These are phyloP conservation scores for Axinella damicornis DNA, from an alignment of 37 sponge, comb jelly and placozoan genomes.

Conservation along the genomic window DNA sequence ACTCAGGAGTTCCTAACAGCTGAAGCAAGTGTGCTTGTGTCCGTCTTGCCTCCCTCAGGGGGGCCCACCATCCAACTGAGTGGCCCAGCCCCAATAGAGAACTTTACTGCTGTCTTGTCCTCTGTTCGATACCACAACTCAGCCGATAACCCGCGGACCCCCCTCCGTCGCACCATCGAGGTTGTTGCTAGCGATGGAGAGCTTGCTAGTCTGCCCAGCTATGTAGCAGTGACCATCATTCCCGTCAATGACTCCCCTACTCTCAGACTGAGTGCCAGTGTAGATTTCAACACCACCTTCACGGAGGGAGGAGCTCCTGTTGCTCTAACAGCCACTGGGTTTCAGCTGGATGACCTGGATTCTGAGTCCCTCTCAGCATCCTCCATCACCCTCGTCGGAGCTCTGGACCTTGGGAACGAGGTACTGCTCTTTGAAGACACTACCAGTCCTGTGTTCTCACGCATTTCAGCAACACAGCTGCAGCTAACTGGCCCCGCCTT, in stretches of 20 bases:
- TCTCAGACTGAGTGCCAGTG: constrained; percentile 12
- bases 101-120: constrained; percentile 27
- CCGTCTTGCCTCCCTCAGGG: constrained; percentile 40
- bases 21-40: constrained; percentile 3
- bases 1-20: constrained; percentile 39
- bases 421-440: constrained; percentile 1
- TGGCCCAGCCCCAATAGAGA: constrained; percentile 53
- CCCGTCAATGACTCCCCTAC: constrained; percentile 77
- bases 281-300: constrained; percentile 29
- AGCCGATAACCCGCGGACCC: constrained; percentile 45
- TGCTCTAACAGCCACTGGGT: not conserved
- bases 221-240: constrained; percentile 22
- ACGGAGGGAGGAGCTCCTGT: constrained; percentile 37
- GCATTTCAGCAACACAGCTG: not conserved
- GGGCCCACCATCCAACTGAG: constrained; percentile 12
- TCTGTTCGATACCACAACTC: constrained; percentile 42
- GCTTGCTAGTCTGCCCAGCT: constrained; percentile 40
- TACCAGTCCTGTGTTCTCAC: not conserved
- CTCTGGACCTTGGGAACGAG: constrained; percentile 11
- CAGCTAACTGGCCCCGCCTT: constrained; percentile 40
- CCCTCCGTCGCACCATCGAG: constrained; percentile 33
- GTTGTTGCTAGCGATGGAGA: constrained; percentile 71
- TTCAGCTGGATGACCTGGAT: constrained; percentile 57
- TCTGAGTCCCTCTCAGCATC: constrained; percentile 24
- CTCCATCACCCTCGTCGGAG: not conserved